These are phyloP conservation scores for Saturnia japonica DNA, from an alignment of 2,888 invertebrate species.

Conservation along the genomic window DNA sequence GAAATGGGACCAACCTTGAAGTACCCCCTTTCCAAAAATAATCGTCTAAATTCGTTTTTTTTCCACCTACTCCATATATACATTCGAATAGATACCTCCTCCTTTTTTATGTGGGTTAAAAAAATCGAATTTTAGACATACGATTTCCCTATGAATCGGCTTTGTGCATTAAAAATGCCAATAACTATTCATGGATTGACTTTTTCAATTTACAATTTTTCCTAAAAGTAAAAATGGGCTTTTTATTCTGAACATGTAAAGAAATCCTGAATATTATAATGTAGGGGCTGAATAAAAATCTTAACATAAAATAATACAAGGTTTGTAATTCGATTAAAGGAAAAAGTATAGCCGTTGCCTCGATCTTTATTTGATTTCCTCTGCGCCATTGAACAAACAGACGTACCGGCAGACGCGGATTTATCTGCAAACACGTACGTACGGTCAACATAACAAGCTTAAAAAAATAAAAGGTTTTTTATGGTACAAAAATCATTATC, in stretches of 20 bases:
- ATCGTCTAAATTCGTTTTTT: no score
- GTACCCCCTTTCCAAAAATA: no score
- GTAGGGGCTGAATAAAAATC: neutral
- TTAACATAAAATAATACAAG: neutral
- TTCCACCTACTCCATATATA: no score
- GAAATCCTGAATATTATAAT: neutral
- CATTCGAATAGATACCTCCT: no score
- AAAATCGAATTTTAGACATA: no score
- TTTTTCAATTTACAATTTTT: no score
- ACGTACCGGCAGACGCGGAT: constrained; percentile 51
- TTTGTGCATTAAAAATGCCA: no score
- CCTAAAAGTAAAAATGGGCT: no score
- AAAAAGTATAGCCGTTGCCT: constrained; percentile 29
- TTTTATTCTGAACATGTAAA: neutral
- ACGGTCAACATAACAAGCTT: constrained; percentile 39
- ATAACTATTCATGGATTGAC: no score
- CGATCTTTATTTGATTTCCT: constrained; percentile 57
- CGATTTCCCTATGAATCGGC: no score
- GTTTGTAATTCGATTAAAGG: constrained; percentile 23
- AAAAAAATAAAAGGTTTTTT: neutral
- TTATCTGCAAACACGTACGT: constrained; percentile 47
- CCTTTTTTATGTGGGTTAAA: no score
- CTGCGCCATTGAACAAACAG: constrained; percentile 53
- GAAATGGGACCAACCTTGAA: no score
- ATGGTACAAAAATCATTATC: neutral